Percentiles rank a stretch among this genome's conserved stretches.
Conservation (phyloP, 2,797 vertebrate genomes). For the Sebastes wilsoni region DNA sequence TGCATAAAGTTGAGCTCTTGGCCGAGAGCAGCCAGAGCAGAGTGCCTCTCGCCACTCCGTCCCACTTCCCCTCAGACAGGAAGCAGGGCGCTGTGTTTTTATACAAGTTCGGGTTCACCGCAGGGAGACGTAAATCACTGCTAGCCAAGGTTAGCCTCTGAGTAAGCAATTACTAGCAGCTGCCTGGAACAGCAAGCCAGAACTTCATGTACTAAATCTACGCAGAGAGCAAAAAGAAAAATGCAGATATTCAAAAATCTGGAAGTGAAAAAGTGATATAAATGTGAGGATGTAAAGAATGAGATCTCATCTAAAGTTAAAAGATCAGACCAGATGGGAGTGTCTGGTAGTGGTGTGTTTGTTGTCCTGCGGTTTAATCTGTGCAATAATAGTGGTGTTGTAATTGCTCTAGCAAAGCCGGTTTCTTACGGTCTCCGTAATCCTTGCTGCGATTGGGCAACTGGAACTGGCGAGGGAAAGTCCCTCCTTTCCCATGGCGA, state of each 20-base stretch:
- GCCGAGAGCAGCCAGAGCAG: conserved; percentile 45
- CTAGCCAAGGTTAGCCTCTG: conserved; percentile 77
- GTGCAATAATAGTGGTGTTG: conserved; percentile 3
- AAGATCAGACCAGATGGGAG: neutral
- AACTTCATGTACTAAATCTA: conserved; percentile 42
- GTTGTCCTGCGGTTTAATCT: conserved; percentile 13
- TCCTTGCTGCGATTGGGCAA: conserved; percentile 91
- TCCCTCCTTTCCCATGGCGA: conserved; percentile 91
- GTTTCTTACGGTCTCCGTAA: conserved; percentile 89
- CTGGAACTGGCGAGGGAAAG: conserved; percentile 92
- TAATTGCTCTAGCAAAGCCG: conserved; percentile 24
- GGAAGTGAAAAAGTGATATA: neutral
- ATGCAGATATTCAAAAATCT: conserved; percentile 8
- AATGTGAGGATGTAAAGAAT: neutral
- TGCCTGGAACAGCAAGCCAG: conserved; percentile 56
- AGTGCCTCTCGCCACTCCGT: conserved; percentile 55
- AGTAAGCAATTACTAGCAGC: conserved; percentile 73
- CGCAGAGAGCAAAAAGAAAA: conserved; percentile 4
- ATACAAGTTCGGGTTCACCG: conserved; percentile 64
- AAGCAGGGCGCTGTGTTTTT: conserved; percentile 76
- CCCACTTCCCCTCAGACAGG: conserved; percentile 79
- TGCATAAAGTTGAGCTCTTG: conserved; percentile 16
- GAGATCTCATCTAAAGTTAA: neutral
- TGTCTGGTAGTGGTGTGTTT: neutral
- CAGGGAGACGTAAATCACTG: conserved; percentile 79